Conservation (phyloP, 2,888 invertebrate genomes). For the Arctia plantaginis region DNA sequence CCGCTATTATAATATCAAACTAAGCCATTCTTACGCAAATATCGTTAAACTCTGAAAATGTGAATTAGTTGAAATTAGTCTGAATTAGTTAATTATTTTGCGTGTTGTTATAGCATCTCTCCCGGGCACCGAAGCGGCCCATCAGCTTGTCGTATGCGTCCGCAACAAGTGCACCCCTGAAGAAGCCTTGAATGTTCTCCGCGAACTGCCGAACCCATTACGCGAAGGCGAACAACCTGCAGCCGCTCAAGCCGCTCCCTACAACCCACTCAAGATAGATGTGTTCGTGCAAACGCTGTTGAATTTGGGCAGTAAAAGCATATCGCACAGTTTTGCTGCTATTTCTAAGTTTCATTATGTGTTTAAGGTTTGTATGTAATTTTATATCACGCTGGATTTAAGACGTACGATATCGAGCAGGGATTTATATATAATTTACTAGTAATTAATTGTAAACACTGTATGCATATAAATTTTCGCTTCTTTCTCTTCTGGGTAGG, state of each 20-base stretch:
- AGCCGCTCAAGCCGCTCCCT: constrained; percentile 89
- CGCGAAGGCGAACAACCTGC: constrained; percentile 89
- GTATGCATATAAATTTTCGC: too few species aligned
- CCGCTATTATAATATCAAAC: too few species aligned
- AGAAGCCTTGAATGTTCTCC: constrained; percentile 94
- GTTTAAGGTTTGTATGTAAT: constrained; percentile 89
- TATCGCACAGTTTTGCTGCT: constrained; percentile 99
- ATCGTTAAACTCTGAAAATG: not conserved
- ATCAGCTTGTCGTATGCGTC: constrained; percentile 94
- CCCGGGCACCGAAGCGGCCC: constrained; percentile 93
- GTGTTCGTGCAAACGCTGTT: constrained; percentile 98
- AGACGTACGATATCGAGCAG: not conserved
- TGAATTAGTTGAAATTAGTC: too few species aligned
- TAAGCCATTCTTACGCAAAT: too few species aligned
- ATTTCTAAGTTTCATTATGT: constrained; percentile 98
- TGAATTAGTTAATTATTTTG: not conserved
- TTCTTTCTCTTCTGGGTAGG: too few species aligned
- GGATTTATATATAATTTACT: not conserved
- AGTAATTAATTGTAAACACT: too few species aligned
- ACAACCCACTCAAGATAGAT: constrained; percentile 97
- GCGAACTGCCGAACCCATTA: constrained; percentile 93
- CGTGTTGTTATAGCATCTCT: constrained; percentile 86
- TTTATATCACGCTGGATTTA: not conserved
- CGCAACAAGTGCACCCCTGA: constrained; percentile 96
- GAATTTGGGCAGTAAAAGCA: constrained; percentile 97